Conservation (phyloP, 2,888 invertebrate species). For the Dioctria linearis region DNA sequence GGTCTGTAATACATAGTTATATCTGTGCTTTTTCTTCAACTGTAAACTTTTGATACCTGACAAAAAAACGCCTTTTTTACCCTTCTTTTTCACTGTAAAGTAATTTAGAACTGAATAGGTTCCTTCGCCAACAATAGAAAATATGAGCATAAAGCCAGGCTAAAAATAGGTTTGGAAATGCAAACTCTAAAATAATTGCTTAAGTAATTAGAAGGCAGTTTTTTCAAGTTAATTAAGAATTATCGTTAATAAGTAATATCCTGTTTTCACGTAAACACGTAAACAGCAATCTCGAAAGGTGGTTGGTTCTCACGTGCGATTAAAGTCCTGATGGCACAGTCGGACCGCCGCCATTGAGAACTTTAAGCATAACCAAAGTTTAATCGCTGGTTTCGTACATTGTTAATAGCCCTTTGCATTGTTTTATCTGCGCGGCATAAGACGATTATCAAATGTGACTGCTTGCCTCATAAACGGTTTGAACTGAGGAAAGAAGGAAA, state of each 20-base stretch:
- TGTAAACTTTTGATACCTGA: no score
- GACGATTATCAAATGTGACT: conserved; percentile 52
- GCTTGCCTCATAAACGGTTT: conserved; percentile 41
- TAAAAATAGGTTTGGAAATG: no score
- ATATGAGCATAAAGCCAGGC: no score
- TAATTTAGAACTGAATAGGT: no score
- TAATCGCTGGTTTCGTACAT: conserved; percentile 38
- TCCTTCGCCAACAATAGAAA: no score
- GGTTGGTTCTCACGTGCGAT: conserved; percentile 25
- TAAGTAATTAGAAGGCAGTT: not conserved
- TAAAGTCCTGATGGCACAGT: conserved; percentile 3
- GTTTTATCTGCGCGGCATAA: conserved; percentile 45
- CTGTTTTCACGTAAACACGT: not conserved
- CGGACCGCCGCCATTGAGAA: not conserved
- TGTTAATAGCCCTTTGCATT: conserved; percentile 50
- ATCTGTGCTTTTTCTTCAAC: no score
- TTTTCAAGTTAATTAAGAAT: not conserved
- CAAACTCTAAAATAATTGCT: not conserved
- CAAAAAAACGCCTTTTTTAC: no score
- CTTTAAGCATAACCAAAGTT: conserved; percentile 45
- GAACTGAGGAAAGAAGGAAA: conserved; percentile 31
- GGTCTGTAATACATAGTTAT: no score
- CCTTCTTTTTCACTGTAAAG: no score
- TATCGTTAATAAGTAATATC: not conserved
- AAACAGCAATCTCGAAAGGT: conserved; percentile 6